These are phyloP conservation scores for Drosophila micromelanica DNA, from an alignment of 1,140 invertebrate genomes.

Conservation along the genomic window DNA sequence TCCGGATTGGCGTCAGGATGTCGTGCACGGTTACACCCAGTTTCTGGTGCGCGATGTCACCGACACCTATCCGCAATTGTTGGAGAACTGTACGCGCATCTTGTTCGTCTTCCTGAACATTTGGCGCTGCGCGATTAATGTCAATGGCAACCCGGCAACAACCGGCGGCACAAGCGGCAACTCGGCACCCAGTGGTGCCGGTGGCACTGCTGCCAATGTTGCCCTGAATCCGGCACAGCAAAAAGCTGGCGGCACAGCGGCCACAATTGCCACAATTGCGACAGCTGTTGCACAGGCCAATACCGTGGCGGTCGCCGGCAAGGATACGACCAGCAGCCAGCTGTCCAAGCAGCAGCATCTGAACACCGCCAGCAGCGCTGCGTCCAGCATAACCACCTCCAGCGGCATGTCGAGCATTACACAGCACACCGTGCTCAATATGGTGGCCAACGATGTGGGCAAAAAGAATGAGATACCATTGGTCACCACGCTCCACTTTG, in stretches of 20 bases:
- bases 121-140: conserved; percentile 93
- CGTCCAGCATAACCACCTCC: conserved; percentile 78
- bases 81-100: conserved; percentile 98
- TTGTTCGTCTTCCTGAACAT: conserved; percentile 95
- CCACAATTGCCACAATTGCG: conserved; percentile 25
- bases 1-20: conserved; percentile 98
- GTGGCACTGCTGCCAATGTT: background rate
- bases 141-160: conserved; percentile 51
- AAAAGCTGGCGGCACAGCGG: conserved; percentile 28
- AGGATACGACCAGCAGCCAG: conserved; percentile 77
- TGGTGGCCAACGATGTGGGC: conserved; percentile 60
- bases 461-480: conserved; percentile 88
- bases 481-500: conserved; percentile 90
- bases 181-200: conserved; percentile 8
- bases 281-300: conserved; percentile 14
- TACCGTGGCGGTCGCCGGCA: conserved; percentile 41
- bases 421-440: conserved; percentile 79
- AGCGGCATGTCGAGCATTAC: conserved; percentile 82
- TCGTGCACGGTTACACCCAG: conserved; percentile 96
- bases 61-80: conserved; percentile 93
- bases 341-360: conserved; percentile 77
- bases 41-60: conserved; percentile 96
- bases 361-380: conserved; percentile 79
- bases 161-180: conserved; percentile 5
- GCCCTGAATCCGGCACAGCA: conserved; percentile 23